phyloP scores from a whole-genome alignment of 2,113 vertebrate genomes.

The Eclectus roratus region DNA sequence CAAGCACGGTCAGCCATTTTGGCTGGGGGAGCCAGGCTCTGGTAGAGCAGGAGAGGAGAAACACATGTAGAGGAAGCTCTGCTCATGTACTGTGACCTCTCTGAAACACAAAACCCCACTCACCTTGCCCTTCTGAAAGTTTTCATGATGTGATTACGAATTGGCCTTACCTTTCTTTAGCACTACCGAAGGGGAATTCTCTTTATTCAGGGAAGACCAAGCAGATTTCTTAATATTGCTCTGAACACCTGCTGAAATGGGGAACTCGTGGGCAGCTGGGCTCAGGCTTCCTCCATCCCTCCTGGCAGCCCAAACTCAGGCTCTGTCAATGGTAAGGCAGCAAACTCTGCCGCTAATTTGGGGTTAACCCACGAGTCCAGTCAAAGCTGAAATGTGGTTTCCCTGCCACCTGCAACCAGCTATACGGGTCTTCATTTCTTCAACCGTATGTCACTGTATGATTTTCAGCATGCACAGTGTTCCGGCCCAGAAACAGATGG shows the following conservation, averaged over 20 bases:
- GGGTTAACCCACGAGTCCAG: rapidly evolving
- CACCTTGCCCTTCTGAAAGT: background rate
- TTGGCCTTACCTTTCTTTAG: background rate
- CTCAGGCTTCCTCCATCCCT: background rate
- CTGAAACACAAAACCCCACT: background rate
- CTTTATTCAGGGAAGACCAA: background rate
- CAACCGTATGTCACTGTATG: background rate
- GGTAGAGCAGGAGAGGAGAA: background rate
- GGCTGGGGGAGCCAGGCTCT: background rate
- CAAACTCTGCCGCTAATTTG: background rate
- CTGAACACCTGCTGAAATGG: background rate
- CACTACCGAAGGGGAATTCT: background rate
- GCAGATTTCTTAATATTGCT: background rate
- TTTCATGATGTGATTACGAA: background rate
- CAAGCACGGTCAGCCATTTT: background rate
- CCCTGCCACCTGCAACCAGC: background rate
- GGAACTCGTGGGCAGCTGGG: background rate
- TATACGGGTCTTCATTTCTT: background rate
- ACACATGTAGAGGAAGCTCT: rapidly evolving
- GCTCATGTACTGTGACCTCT: background rate
- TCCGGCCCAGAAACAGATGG: background rate
- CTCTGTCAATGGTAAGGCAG: background rate
- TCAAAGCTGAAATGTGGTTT: background rate
- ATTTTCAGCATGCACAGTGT: background rate
- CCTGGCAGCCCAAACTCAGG: background rate